These are phyloP conservation scores for Orchesellides sinensis DNA, from an alignment of 2,888 invertebrate species.

Conservation along the genomic window DNA sequence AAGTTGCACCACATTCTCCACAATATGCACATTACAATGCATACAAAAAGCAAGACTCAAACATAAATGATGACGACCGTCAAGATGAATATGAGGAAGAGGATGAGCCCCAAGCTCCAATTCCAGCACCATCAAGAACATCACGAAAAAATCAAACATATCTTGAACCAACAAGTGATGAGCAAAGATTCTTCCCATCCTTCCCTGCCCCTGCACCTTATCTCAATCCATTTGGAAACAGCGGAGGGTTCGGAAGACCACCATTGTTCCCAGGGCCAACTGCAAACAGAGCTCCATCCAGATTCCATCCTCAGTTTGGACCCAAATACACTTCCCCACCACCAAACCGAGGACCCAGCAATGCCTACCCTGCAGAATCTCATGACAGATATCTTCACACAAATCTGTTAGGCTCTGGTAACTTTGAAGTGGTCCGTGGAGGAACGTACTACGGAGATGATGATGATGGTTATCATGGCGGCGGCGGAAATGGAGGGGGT, in stretches of 20 bases:
- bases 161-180: constrained; percentile 69
- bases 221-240: constrained; percentile 59
- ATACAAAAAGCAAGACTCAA: constrained; percentile 50
- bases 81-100: constrained; percentile 52
- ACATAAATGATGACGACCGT: constrained; percentile 4
- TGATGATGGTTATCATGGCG: constrained; percentile 82
- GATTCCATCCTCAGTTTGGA: constrained; percentile 70
- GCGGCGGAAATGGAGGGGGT: constrained; percentile 81
- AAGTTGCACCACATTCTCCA: constrained; percentile 54
- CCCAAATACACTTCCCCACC: constrained; percentile 67
- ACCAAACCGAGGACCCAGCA: constrained; percentile 70
- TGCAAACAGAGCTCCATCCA: constrained; percentile 72
- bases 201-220: constrained; percentile 71
- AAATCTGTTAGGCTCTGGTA: constrained; percentile 87
- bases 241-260: constrained; percentile 61
- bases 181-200: constrained; percentile 73
- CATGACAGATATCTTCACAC: constrained; percentile 78
- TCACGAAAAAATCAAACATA: constrained; percentile 41
- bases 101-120: constrained; percentile 12
- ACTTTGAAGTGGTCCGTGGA: constrained; percentile 90
- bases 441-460: constrained; percentile 85
- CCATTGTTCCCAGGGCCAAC: constrained; percentile 73
- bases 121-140: not conserved
- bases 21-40: constrained; percentile 19
- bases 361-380: constrained; percentile 69